Percentiles rank a stretch among this genome's conserved stretches.
Evolutionary conservation across 2,888 invertebrate species (phyloP).

Genomic region (Camponotus fellah): DNA sequence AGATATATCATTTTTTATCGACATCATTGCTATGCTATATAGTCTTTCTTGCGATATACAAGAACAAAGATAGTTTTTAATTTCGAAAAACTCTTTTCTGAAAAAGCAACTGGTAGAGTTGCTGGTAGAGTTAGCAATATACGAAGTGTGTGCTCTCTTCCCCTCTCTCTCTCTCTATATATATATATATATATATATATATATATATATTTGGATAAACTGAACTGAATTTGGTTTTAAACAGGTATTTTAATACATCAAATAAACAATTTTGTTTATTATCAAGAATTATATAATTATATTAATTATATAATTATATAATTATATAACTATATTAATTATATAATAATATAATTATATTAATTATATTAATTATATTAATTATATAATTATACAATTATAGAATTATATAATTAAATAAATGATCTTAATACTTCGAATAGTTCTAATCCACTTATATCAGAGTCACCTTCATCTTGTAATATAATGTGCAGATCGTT

Average conservation of each 20-base stretch:
- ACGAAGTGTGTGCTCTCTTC: too few species aligned
- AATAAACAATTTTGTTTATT: neutral
- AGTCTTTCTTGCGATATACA: neutral
- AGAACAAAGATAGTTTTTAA: neutral
- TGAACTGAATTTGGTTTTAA: neutral
- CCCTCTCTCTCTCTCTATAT: too few species aligned
- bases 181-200: too few species aligned
- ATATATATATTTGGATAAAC: too few species aligned
- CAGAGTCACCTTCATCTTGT: neutral
- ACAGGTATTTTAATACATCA: neutral
- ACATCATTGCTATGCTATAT: neutral
- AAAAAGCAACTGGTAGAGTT: neutral
- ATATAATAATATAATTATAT: too few species aligned
- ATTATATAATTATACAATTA: too few species aligned
- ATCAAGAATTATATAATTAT: neutral
- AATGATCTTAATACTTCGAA: neutral
- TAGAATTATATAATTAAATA: too few species aligned
- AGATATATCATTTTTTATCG: neutral
- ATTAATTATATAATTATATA: too few species aligned
- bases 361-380: too few species aligned
- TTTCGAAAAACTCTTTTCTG: neutral
- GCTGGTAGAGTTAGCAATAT: too few species aligned
- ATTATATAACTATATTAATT: too few species aligned
- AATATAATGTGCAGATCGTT: neutral
- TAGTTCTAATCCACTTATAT: neutral